Evolutionary conservation across 2,113 vertebrate genomes (phyloP), one percentile per base, ranked within the genome.

Genomic region (Anthoscopus minutus): DNA sequence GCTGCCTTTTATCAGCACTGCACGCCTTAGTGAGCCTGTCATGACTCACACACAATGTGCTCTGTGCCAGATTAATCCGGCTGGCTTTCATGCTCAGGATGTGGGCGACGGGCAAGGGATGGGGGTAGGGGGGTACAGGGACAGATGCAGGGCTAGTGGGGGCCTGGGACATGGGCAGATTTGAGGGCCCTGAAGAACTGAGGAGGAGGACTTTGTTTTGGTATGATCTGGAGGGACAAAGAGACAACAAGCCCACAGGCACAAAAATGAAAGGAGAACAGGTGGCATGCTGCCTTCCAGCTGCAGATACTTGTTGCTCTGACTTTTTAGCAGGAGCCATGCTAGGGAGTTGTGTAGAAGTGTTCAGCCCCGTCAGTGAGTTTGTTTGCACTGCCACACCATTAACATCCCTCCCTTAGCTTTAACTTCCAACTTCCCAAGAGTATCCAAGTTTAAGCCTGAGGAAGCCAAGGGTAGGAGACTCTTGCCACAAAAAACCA

Each of bases 21-120:
- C 98, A 98, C 95, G 98, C 98, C 98, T 97, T 98, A 98, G 98
- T 98, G 98, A 98, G 95, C 98, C 98, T 98, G 98, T 98, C 98
- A 97, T 97, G 98, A 97, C 98, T 96, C 69, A 85, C 96, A 98
- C 97, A 98, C 98, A 98, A 98, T 98, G 97, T 94, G 98, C 97
- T 99, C 98, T 98, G 97, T 97, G 97, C 97, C 33, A 50, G 94
- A 92, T 98, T 98, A 99, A 98, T 98, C 98, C 97, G 95, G 97
- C 97, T 13, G 96, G 97, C 97, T 97, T 96, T 97, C 94, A 95
- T 47, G 67, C 86, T 94, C 97, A 84, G 96, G 96, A 97, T 95
- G 97, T 94, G 96, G 91, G 88, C 22, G 9, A 89, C 5, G 90
- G 91, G 92, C 45, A 82, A 40, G 30, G 48, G 24, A 24, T 28